Conservation (phyloP, 2,797 vertebrate species). For the Arrhamphus sclerolepis region DNA sequence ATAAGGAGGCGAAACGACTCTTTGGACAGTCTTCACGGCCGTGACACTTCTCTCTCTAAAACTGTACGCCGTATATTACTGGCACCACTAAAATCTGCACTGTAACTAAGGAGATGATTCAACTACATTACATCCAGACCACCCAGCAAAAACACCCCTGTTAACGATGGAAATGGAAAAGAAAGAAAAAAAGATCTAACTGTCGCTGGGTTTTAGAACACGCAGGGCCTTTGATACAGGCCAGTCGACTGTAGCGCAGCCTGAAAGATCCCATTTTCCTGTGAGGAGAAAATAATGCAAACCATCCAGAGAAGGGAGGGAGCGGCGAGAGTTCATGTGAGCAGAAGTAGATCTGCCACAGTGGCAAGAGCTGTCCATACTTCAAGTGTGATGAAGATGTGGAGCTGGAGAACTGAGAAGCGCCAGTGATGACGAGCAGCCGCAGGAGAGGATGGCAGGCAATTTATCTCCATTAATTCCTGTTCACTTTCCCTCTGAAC, state of each 20-base stretch:
- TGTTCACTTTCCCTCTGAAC: constrained; percentile 72
- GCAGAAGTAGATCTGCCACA: constrained; percentile 40
- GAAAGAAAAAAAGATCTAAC: constrained; percentile 58
- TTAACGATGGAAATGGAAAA: constrained; percentile 59
- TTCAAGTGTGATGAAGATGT: constrained; percentile 58
- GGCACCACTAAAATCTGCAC: constrained; percentile 54
- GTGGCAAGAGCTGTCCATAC: constrained; percentile 42
- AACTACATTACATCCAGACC: constrained; percentile 55
- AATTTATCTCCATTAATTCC: constrained; percentile 74
- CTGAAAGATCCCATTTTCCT: constrained; percentile 66
- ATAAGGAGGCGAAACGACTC: constrained; percentile 27
- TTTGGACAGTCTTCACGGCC: constrained; percentile 30
- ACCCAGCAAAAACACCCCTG: constrained; percentile 65
- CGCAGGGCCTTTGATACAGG: constrained; percentile 64
- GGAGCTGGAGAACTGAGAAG: constrained; percentile 63
- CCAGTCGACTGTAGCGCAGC: constrained; percentile 54
- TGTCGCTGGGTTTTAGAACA: constrained; percentile 55
- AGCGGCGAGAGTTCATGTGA: constrained; percentile 15
- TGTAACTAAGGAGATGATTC: constrained; percentile 57
- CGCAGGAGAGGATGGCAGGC: constrained; percentile 46
- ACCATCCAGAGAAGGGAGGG: constrained; percentile 44
- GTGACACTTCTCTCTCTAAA: constrained; percentile 54
- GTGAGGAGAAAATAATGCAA: constrained; percentile 72
- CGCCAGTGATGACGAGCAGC: constrained; percentile 66
- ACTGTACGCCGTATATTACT: constrained; percentile 42